Evolutionary conservation across 2,888 invertebrate species (phyloP), one percentile per base, ranked within the genome.

Genomic region (Rhamphomyia laevipes): DNA sequence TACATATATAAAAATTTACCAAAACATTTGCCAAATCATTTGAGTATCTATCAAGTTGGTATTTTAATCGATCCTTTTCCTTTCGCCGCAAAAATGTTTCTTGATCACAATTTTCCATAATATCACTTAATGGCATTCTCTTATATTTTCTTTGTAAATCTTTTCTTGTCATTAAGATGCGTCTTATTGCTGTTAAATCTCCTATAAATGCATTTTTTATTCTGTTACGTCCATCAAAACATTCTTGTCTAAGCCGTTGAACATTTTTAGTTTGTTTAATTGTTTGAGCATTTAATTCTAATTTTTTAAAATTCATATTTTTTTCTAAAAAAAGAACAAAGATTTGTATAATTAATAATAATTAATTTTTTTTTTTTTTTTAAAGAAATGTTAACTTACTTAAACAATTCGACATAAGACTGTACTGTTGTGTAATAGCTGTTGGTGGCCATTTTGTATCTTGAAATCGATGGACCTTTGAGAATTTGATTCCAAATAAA

Each of bases 41-140:
- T 27, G 23, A 27, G 4, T 2, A 27, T 27, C 2, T 27, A 7
- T 35, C n/a, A 6, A 35, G n/a, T 15, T 35, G n/a, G 33, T 40
- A 40, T 2, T 16, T 30, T 13, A 53, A 49, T 31, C 43, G 50
- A 51, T 57, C 54, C 21, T 47, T 43, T 46, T 53, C 51, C 31
- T 54, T 56, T 15, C 52, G 40, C 31, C 51, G 54, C 1, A 48
- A 18, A 49, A 56, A 56, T 30, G 54, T 54, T 31, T 48, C 45
- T 23, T 54, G 49, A 33, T 54, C 50, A 16, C 56, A 50, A 41
- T 54, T 51, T 18, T 55, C 54, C 3, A 51, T 38, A 12, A 55
- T 47, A 27, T 48, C 12, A 17, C 48, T 11, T 10, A 49, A 18
- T 11, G 53, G 49, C 51, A 54, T 54, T 5, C 33, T 43, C 12